phyloP scores from a whole-genome alignment of 2,113 vertebrate genomes.

The Actenoides lindsayi region DNA sequence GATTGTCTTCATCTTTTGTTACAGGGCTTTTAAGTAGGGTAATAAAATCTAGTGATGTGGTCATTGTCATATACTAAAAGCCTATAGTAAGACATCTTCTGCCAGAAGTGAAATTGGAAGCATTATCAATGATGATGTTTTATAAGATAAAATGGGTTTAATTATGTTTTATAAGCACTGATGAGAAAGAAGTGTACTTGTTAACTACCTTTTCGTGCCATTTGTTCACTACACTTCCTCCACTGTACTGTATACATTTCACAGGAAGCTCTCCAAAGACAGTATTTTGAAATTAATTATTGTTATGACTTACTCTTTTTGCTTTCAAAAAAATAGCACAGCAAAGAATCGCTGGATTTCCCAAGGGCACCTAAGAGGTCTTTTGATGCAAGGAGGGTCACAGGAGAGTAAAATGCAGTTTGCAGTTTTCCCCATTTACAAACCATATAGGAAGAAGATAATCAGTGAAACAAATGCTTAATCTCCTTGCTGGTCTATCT shows the following conservation, averaged over 20 bases:
- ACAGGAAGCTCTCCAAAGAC: background rate
- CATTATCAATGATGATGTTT: constrained; percentile 45
- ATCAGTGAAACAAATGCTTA: background rate
- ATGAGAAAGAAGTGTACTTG: background rate
- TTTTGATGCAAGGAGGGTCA: background rate
- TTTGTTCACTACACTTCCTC: background rate
- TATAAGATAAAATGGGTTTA: constrained; percentile 27
- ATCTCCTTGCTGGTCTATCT: background rate
- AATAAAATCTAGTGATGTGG: constrained; percentile 57
- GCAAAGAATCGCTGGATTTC: background rate
- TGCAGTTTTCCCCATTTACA: background rate
- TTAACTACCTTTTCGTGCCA: constrained; percentile 2
- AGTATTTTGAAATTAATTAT: constrained; percentile 14
- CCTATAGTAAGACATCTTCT: background rate
- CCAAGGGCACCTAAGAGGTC: background rate
- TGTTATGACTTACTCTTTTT: background rate
- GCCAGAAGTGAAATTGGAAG: constrained; percentile 40
- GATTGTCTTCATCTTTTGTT: constrained; percentile 28
- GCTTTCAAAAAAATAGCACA: background rate
- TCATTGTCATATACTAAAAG: constrained; percentile 7
- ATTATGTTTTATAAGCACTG: constrained; percentile 37
- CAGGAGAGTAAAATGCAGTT: background rate
- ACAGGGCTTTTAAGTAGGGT: constrained; percentile 12
- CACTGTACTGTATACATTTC: background rate
- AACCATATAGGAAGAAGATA: background rate